Evolutionary conservation across 2,888 invertebrate species (phyloP).

Genomic region (Sphinx pinastri): DNA sequence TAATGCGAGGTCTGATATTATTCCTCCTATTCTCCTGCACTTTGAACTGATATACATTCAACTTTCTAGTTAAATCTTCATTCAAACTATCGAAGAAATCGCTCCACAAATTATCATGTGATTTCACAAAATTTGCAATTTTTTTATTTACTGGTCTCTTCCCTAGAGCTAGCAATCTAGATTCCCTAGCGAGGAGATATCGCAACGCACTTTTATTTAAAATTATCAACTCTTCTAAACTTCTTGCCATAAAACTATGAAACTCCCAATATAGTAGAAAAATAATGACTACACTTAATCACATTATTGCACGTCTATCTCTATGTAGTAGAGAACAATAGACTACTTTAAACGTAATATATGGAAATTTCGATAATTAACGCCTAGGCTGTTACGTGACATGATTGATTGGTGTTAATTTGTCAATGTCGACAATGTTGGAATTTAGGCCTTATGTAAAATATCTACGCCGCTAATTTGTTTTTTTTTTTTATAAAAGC

Average conservation of each 20-base stretch:
- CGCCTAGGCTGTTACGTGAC: slow-evolving; percentile 30
- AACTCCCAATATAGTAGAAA: slow-evolving; percentile 2
- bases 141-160: slow-evolving; percentile 70
- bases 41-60: slow-evolving; percentile 63
- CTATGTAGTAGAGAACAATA: neutral
- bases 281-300: slow-evolving; percentile 15
- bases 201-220: slow-evolving; percentile 62
- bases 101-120: slow-evolving; percentile 57
- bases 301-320: neutral
- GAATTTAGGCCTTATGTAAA: neutral
- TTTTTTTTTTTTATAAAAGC: too few relatives aligned
- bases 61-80: slow-evolving; percentile 69
- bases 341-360: neutral
- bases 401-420: slow-evolving; percentile 37
- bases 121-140: slow-evolving; percentile 63
- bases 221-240: slow-evolving; percentile 66
- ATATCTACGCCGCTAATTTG: neutral
- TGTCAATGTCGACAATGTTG: neutral
- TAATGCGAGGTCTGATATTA: slow-evolving; percentile 42
- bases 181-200: slow-evolving; percentile 66
- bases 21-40: slow-evolving; percentile 36
- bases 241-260: slow-evolving; percentile 63
- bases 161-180: slow-evolving; percentile 60
- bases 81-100: slow-evolving; percentile 63
- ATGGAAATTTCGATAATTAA: slow-evolving; percentile 7